Base-by-base conservation (phyloP, 2,113 vertebrate genomes). In the Ranitomeya variabilis region DNA sequence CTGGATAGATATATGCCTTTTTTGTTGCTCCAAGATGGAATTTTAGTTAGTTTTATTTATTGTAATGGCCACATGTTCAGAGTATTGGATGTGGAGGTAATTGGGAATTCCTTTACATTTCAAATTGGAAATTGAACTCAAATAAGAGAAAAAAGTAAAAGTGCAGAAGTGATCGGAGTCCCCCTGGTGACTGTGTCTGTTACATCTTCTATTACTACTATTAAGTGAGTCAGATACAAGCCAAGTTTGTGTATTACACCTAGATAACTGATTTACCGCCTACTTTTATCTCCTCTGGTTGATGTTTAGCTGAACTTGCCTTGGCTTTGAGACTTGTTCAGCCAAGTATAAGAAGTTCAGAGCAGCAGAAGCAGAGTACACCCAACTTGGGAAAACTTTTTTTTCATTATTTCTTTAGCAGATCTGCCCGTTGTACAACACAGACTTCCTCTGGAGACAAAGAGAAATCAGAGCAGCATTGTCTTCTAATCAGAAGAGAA, bases 221-320 rank as follows among this genome's bases (percentile, higher is more conserved):
- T 51, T 69, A 3, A 26, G 45, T 18, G 62, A 84, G 64, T 71
- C 82, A 84, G 64, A 5, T 85, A 19, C 69, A 85, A 82, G 23
- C 52, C 18, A 5, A 76, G 52, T 71, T 77, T 82, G 21, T 83
- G 59, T 67, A 64, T 23, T 69, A 26, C 19, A 18, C 81, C 45
- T 79, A 51, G 73, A 85, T 79, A 78, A 85, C 82, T 79, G 26
- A 85, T 89, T 89, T 79, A 89, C 87, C 79, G 79, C 81, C 74
- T 89, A 4, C 37, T 89, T 88, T 89, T 89, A 89, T 89, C 85
- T 67, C 60, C 82, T 83, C 59, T 89, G 81, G 87, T 89, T 85
- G 87, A 89, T 89, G 69, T 89, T 89, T 89, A 89, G 59, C 87
- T 89, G 74, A n/a, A 89, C 71, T 45, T 83, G 87, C 59, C 87